Evolutionary conservation across 2,113 vertebrate genomes (phyloP).

Genomic region (Gracilinanus agilis): DNA sequence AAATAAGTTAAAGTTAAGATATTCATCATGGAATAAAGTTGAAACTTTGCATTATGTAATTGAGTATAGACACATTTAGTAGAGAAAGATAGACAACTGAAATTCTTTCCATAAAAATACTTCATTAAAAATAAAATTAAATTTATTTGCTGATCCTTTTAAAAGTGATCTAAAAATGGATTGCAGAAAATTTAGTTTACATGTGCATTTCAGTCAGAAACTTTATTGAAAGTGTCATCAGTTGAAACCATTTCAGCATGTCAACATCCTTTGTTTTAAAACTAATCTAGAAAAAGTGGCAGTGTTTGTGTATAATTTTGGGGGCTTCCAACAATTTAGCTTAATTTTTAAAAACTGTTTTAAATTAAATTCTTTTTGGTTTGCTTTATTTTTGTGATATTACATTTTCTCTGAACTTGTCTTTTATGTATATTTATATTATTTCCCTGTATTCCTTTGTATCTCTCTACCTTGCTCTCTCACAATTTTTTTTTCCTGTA

Average conservation of each 20-base stretch:
- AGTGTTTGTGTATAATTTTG: neutral
- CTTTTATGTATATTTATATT: slow-evolving; percentile 12
- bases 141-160: slow-evolving; percentile 35
- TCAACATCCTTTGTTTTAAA: slow-evolving; percentile 46
- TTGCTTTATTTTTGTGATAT: slow-evolving; percentile 24
- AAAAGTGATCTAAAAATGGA: slow-evolving; percentile 54
- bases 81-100: slow-evolving; percentile 21
- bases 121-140: slow-evolving; percentile 59
- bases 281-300: neutral
- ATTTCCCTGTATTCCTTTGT: neutral
- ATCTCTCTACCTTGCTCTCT: neutral
- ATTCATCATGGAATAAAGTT: slow-evolving; percentile 65
- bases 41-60: slow-evolving; percentile 64
- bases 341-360: neutral
- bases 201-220: slow-evolving; percentile 68
- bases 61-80: slow-evolving; percentile 58
- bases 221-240: slow-evolving; percentile 65
- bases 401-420: slow-evolving; percentile 12
- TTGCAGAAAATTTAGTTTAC: slow-evolving; percentile 68
- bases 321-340: neutral
- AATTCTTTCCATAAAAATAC: slow-evolving; percentile 43
- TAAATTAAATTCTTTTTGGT: neutral
- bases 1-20: slow-evolving; percentile 60
- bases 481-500: neutral
- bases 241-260: slow-evolving; percentile 60